Conservation (phyloP, 2,888 invertebrate species). For the Hemaris fuciformis region DNA sequence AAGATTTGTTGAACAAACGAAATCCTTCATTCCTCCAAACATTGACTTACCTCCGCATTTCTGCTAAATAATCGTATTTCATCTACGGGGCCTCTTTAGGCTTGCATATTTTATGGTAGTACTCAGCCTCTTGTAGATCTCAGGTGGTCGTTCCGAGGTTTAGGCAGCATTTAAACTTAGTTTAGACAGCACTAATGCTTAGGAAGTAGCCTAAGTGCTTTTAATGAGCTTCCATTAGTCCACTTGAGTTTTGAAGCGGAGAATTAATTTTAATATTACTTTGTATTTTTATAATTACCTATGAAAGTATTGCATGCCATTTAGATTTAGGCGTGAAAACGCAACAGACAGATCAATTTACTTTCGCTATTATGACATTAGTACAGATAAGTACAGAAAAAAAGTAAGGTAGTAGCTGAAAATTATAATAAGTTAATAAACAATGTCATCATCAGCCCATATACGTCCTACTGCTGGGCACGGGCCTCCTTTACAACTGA, state of each 20-base stretch:
- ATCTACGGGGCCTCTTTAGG: neutral
- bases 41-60: too few relatives aligned
- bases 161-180: neutral
- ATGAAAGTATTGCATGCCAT: too few relatives aligned
- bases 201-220: neutral
- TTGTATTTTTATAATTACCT: neutral
- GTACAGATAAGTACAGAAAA: too few relatives aligned
- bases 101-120: neutral
- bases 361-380: too few relatives aligned
- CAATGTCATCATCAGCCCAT: too few relatives aligned
- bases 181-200: neutral
- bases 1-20: neutral
- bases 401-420: too few relatives aligned
- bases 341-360: too few relatives aligned
- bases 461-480: too few relatives aligned
- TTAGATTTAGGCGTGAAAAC: too few relatives aligned
- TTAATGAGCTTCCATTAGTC: neutral
- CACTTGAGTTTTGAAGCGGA: neutral
- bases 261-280: too few relatives aligned
- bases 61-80: constrained; percentile 7
- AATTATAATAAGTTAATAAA: too few relatives aligned
- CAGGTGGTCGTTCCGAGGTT: neutral
- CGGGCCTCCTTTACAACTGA: too few relatives aligned
- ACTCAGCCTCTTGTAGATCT: neutral
- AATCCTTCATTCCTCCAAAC: neutral